Evolutionary conservation across 2,888 invertebrate genomes (phyloP), one percentile per base, ranked within the genome.

Genomic region (Hypomecis atomaria): DNA sequence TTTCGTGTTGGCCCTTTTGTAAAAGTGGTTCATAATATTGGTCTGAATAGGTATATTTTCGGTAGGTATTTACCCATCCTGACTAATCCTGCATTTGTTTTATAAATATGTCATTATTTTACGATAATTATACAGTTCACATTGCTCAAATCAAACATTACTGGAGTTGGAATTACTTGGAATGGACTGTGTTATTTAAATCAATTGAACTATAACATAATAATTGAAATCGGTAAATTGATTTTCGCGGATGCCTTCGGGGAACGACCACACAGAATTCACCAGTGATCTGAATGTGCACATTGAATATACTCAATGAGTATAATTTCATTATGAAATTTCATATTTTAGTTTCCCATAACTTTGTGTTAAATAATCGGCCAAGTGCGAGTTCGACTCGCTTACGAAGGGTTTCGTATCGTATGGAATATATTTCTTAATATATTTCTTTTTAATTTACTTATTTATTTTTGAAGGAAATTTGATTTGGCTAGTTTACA

Each of bases 211-310:
- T 44, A 40, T 33, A 44, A 50, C 49, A 49, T 42, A 47, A 64
- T 55, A 56, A 56, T 52, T 52, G 11, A 37, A 53, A 53, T 33
- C 36, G 45, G 45, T 43, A 13, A 49, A 50, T 23, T 64, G 64
- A 55, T 64, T 44, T 63, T 52, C 44, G 47, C 50, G 55, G 49
- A 50, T 52, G 64, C 59, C 59, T 64, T 52, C 55, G 50, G 64
- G 64, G 59, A 59, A 59, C 56, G 45, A 56, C 38, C 8, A 54
- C 9, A 37, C 38, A 54, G 34, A 44, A 11, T 63, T 38, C 59
- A 55, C 59, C 40, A 40, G 43, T 54, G 34, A 54, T 36, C 43
- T 8, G 6, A 11, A 33, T 9, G 42, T 2, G 34, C n/a, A n/a
- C 42, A 43, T 43, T 43, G 33, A 4, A 33, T 8, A 33, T 7